Percentiles rank a stretch among this genome's conserved stretches.
Evolutionary conservation across 2,797 vertebrate genomes (phyloP).

Genomic region (Sphenopsis melanotis): DNA sequence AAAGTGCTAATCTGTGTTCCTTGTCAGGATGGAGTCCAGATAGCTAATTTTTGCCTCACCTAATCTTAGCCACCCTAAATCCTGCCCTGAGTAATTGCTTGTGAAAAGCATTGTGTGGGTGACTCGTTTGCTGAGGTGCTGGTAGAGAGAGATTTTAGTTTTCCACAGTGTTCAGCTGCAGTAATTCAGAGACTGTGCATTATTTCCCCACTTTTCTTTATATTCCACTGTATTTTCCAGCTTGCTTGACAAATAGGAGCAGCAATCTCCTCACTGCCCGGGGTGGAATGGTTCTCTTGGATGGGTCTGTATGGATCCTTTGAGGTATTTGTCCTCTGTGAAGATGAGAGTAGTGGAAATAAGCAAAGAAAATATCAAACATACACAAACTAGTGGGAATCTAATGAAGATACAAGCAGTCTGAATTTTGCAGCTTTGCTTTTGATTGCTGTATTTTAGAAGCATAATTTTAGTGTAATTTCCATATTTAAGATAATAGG

Average conservation of each 20-base stretch:
- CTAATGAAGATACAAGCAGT: not conserved
- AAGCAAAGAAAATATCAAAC: not conserved
- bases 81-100: constrained; percentile 34
- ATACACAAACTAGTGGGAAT: not conserved
- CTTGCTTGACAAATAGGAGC: not conserved
- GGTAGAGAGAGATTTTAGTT: not conserved
- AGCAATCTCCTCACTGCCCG: not conserved
- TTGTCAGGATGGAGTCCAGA: not conserved
- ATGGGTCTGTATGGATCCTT: not conserved
- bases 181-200: not conserved
- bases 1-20: not conserved
- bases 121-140: not conserved
- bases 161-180: not conserved
- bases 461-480: not conserved
- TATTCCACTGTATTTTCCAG: not conserved
- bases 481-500: not conserved
- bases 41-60: constrained; percentile 14
- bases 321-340: not conserved
- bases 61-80: constrained; percentile 34
- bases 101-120: constrained; percentile 33
- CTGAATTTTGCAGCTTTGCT: not conserved
- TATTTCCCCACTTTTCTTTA: not conserved
- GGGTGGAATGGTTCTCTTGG: not conserved
- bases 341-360: not conserved
- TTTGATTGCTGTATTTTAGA: not conserved